phyloP scores from a whole-genome alignment of 2,113 vertebrate species.

The Semnopithecus entellus region DNA sequence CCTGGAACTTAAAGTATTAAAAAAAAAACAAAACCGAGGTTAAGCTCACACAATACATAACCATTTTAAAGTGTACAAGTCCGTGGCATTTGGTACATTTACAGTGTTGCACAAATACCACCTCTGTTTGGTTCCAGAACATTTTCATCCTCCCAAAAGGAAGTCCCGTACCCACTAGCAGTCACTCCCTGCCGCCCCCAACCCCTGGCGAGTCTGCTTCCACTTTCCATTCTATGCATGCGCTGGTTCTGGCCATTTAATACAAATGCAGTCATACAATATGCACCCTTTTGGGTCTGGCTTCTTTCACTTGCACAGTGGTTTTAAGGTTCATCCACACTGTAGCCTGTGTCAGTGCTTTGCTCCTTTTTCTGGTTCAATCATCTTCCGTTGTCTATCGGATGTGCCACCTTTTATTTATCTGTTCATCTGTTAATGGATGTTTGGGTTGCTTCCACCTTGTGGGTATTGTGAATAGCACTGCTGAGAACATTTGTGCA shows the following conservation, averaged over 20 bases:
- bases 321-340: not conserved
- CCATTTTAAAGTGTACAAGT: not conserved
- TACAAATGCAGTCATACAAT: rapidly evolving
- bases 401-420: not conserved
- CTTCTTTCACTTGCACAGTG: not conserved
- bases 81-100: not conserved
- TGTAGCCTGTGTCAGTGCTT: not conserved
- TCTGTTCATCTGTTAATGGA: too few relatives aligned
- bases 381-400: not conserved
- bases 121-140: not conserved
- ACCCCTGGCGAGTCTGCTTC: rapidly evolving
- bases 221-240: not conserved
- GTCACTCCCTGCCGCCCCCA: rapidly evolving
- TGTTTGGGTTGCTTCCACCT: not conserved
- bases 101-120: not conserved
- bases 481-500: not conserved
- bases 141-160: not conserved
- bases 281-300: not conserved
- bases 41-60: not conserved
- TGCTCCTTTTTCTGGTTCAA: not conserved
- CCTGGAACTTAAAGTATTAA: too few relatives aligned
- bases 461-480: too few relatives aligned
- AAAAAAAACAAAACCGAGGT: not conserved
- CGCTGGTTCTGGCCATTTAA: rapidly evolving
- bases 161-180: not conserved